phyloP scores from a whole-genome alignment of 2,888 invertebrate genomes.

The Iselma pallidipennis region DNA sequence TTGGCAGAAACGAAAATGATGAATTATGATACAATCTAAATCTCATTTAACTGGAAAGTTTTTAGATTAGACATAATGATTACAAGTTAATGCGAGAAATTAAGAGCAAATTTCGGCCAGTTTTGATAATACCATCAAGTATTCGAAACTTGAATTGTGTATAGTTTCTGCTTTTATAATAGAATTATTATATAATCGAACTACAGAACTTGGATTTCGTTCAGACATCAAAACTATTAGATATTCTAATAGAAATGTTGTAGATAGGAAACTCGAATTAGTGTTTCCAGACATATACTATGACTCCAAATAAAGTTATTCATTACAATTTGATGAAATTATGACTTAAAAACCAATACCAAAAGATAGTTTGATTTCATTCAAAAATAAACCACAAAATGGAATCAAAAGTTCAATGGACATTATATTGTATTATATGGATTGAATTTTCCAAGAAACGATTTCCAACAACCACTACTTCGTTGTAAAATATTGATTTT shows the following conservation, averaged over 20 bases:
- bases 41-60: not conserved
- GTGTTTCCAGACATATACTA: too few species aligned
- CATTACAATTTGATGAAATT: not conserved
- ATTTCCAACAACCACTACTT: not conserved
- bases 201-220: too few species aligned
- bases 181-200: not conserved
- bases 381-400: too few species aligned
- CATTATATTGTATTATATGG: not conserved
- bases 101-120: not conserved
- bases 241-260: too few species aligned
- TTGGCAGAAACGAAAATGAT: not conserved
- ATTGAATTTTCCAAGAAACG: not conserved
- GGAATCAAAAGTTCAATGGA: too few species aligned
- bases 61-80: not conserved
- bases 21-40: not conserved
- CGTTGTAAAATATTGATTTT: not conserved
- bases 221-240: too few species aligned
- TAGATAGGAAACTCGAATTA: too few species aligned
- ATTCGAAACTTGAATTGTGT: not conserved
- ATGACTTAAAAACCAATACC: too few species aligned
- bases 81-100: too few species aligned
- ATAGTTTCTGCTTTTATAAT: not conserved
- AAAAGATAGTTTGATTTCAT: too few species aligned
- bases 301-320: not conserved
- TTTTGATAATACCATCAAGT: not conserved